A percentile compares a stretch with the other conserved stretches of the same genome.
Evolutionary conservation across 1,140 invertebrate species (phyloP).

Genomic region (Archivesica marissinica): DNA sequence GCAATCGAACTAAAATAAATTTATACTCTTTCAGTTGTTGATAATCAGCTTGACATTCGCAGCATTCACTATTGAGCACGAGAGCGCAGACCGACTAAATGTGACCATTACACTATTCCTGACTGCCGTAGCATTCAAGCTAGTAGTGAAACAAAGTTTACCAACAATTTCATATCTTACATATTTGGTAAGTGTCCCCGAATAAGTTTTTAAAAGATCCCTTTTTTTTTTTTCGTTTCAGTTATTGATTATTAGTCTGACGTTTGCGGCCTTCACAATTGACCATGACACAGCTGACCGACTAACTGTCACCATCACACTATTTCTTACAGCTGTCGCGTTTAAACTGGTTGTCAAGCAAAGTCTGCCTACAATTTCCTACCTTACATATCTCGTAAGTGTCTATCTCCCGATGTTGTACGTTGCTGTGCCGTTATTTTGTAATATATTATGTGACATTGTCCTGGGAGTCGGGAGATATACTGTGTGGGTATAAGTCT

Average conservation of each 20-base stretch:
- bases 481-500: too few species aligned
- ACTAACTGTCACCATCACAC: conserved; percentile 77
- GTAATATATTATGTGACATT: too few species aligned
- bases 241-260: conserved; percentile 78
- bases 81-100: conserved; percentile 71
- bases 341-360: conserved; percentile 82
- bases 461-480: too few species aligned
- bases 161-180: conserved; percentile 82
- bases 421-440: too few species aligned
- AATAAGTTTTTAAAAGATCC: not conserved
- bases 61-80: conserved; percentile 74
- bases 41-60: conserved; percentile 79
- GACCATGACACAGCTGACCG: conserved; percentile 71
- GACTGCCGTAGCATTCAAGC: conserved; percentile 81
- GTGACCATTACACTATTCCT: conserved; percentile 81
- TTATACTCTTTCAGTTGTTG: conserved; percentile 80
- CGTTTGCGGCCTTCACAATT: conserved; percentile 77
- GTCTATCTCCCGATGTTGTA: too few species aligned
- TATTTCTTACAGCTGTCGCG: conserved; percentile 80
- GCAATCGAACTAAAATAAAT: too few species aligned
- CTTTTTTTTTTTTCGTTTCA: conserved; percentile 63
- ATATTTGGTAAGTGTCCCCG: conserved; percentile 73
- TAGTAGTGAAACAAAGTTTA: conserved; percentile 80
- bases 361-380: conserved; percentile 80
- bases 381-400: conserved; percentile 81